Percentiles rank a stretch among this genome's conserved stretches.
These are phyloP conservation scores for Arbacia lixula DNA, from an alignment of 53 echinoderm and acorn worm species.

Conservation along the genomic window DNA sequence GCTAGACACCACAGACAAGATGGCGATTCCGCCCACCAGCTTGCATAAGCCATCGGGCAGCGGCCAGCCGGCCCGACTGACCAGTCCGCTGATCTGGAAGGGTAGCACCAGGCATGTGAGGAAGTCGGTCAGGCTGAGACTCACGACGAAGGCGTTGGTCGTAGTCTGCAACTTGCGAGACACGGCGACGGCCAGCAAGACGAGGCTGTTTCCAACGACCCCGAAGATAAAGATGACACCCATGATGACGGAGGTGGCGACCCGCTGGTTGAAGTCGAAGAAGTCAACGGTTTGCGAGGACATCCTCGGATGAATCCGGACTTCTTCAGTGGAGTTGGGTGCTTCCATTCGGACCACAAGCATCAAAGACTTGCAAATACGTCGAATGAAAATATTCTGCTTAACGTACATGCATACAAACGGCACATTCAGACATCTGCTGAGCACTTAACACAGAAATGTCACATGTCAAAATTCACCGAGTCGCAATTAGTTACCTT, in stretches of 20 bases:
- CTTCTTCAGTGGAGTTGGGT: no score
- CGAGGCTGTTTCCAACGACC: constrained; percentile 22
- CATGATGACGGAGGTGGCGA: constrained; percentile 14
- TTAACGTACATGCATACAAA: no score
- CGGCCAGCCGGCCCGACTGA: constrained; percentile 15
- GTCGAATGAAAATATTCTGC: no score
- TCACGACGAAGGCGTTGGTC: constrained; percentile 47
- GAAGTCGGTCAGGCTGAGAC: constrained; percentile 18
- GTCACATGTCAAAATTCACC: no score
- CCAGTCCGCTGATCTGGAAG: constrained; percentile 20
- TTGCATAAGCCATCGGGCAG: constrained; percentile 18
- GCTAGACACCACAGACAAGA: constrained; percentile 30
- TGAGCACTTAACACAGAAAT: no score
- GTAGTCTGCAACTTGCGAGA: constrained; percentile 28
- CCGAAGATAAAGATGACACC: constrained; percentile 25
- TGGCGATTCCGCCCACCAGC: constrained; percentile 32
- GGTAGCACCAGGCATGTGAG: constrained; percentile 31
- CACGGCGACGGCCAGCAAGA: constrained; percentile 26
- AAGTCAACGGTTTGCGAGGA: background rate
- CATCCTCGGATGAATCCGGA: no score
- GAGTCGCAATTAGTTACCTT: no score
- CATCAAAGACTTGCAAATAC: no score
- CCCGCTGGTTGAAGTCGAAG: constrained; percentile 41
- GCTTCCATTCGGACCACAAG: no score
- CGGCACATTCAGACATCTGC: no score